Evolutionary conservation across 2,888 invertebrate species (phyloP).

Genomic region (Ormyrus labotus): DNA sequence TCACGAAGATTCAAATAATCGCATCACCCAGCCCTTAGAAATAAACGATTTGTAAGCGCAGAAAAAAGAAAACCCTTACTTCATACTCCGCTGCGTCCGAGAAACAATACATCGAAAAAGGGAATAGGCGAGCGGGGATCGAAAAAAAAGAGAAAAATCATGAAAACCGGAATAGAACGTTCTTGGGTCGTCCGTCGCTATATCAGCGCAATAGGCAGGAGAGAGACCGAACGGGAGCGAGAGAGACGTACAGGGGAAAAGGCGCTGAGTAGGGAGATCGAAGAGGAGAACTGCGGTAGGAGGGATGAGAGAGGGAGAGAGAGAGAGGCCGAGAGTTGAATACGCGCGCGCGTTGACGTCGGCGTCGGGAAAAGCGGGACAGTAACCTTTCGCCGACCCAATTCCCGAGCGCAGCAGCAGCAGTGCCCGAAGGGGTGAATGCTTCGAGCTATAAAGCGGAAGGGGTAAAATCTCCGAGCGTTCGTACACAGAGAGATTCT

Average conservation of each 20-base stretch:
- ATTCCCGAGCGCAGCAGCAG: constrained; percentile 46
- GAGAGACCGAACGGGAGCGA: not conserved
- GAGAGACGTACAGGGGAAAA: not conserved
- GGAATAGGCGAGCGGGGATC: too few relatives aligned
- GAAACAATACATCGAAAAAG: too few relatives aligned
- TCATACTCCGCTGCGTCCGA: too few relatives aligned
- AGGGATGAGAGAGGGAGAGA: constrained; percentile 1
- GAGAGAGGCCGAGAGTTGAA: constrained; percentile 35
- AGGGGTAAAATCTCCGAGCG: constrained; percentile 11
- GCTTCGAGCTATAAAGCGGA: constrained; percentile 43
- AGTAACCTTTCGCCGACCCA: constrained; percentile 63
- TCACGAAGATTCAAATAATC: too few relatives aligned
- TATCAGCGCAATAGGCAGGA: not conserved
- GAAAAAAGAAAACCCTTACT: too few relatives aligned
- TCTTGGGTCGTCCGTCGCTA: not conserved
- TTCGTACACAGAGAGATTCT: not conserved
- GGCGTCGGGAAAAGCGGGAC: constrained; percentile 59
- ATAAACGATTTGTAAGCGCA: too few relatives aligned
- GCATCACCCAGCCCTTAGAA: too few relatives aligned
- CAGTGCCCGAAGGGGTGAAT: constrained; percentile 41
- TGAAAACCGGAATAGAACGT: not conserved
- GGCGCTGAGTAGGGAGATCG: not conserved
- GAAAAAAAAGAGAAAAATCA: not conserved
- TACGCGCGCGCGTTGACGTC: constrained; percentile 51
- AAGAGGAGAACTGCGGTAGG: not conserved